Conservation (phyloP, 1,140 invertebrate genomes). For the Chlorops oryzae region DNA sequence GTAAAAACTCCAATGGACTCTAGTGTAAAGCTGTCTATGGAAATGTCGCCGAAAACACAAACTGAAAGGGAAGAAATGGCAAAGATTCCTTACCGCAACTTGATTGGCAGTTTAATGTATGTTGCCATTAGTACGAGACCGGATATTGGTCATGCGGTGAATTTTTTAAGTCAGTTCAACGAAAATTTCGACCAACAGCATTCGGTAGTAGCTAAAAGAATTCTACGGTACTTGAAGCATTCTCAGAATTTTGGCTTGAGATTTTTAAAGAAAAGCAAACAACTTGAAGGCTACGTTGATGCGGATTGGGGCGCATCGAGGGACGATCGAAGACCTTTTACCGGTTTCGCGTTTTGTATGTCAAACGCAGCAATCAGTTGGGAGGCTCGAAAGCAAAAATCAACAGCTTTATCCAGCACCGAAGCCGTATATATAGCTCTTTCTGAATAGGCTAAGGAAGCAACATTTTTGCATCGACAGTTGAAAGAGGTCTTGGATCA, state of each 20-base stretch:
- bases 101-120: conserved; percentile 45
- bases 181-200: conserved; percentile 25
- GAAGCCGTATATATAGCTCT: conserved; percentile 7
- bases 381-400: conserved; percentile 34
- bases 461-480: conserved; percentile 31
- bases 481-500: neutral
- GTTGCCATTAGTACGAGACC: conserved; percentile 34
- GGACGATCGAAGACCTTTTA: conserved; percentile 18
- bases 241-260: conserved; percentile 21
- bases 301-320: conserved; percentile 1
- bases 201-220: conserved; percentile 36
- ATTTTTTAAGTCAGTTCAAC: conserved; percentile 23
- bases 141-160: conserved; percentile 47
- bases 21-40: conserved; percentile 24
- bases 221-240: conserved; percentile 43
- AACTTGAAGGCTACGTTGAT: conserved; percentile 27
- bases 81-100: conserved; percentile 29
- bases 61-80: neutral
- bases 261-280: conserved; percentile 3
- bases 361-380: neutral
- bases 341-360: conserved; percentile 1
- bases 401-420: conserved; percentile 17
- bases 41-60: neutral
- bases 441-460: neutral
- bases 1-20: conserved; percentile 18